Conservation (phyloP, 1,140 invertebrate species). For the Drosophila prosaltans region DNA sequence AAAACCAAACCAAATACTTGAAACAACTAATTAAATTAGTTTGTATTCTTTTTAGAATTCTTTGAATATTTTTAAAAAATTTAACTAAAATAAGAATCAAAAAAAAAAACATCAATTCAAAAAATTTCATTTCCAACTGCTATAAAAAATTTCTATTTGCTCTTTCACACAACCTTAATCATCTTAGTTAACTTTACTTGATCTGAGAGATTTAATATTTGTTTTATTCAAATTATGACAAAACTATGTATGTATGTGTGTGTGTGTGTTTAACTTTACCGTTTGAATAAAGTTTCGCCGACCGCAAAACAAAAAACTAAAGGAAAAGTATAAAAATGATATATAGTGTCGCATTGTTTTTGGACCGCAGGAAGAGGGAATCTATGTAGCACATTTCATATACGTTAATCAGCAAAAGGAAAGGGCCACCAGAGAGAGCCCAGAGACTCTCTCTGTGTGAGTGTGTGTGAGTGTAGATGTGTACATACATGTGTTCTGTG, state of each 20-base stretch:
- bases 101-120: too few species aligned
- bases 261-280: neutral
- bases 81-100: too few species aligned
- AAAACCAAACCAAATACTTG: too few species aligned
- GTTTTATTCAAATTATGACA: neutral
- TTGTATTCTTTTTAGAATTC: too few species aligned
- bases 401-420: constrained; percentile 45
- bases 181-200: too few species aligned
- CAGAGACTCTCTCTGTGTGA: neutral
- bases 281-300: neutral
- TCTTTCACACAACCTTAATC: too few species aligned
- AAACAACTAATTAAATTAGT: too few species aligned
- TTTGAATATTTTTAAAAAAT: too few species aligned
- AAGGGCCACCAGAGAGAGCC: constrained; percentile 2
- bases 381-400: neutral
- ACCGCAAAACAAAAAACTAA: neutral
- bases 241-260: neutral
- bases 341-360: constrained; percentile 2
- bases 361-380: neutral
- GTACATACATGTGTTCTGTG: constrained; percentile 7
- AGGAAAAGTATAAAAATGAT: neutral
- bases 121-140: too few species aligned
- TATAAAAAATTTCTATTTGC: too few species aligned
- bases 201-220: neutral
- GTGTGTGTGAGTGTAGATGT: neutral